Evolutionary conservation across 2,888 invertebrate species (phyloP), one percentile per base, ranked within the genome.

Genomic region (Drymonia ruficornis): DNA sequence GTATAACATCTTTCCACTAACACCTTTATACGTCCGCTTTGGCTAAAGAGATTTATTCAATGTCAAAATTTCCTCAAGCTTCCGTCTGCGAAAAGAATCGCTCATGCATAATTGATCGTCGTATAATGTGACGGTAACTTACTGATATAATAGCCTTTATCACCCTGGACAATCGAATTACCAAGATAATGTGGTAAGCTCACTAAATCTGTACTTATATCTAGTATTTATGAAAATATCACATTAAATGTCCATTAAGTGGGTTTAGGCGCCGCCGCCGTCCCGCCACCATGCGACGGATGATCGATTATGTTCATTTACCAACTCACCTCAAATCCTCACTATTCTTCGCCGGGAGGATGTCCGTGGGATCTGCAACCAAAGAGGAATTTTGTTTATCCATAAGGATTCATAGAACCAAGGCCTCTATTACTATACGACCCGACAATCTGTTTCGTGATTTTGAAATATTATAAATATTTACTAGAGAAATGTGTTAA

Each of bases 261-360:
- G 56, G 53, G 67, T 65, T 56, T 42, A 18, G 46, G 3, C 3
- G 56, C 53, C 43, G 45, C 63, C 45, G 62, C 49, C 49, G 49
- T 28, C 23, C 23, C 19, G 13, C 16, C 29, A 23, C 55, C 61
- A 55, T 63, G 59, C 52, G 52, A 48, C 56, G 50, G 48, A 61
- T 71, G 66, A 67, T 67, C 62, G 67, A 70, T 64, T 60, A 56
- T 59, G 40, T 65, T 72, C 72, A 72, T 75, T 75, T 70, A 66
- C 61, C 63, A 52, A 76, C 86, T 83, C 68, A 89, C 89, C 88
- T 90, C 86, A 89, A 87, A 85, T 85, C 67, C 73, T 80, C 76
- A 76, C 74, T 75, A 73, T 67, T 56, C 67, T 66, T 59, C 71
- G 61, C 58, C 72, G 61, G 61, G 66, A 59, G 54, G 56, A 59